A percentile compares a stretch with the other conserved stretches of the same genome.
Conservation (phyloP, 1,140 invertebrate genomes). For the Stenopsyche tienmushanensis region DNA sequence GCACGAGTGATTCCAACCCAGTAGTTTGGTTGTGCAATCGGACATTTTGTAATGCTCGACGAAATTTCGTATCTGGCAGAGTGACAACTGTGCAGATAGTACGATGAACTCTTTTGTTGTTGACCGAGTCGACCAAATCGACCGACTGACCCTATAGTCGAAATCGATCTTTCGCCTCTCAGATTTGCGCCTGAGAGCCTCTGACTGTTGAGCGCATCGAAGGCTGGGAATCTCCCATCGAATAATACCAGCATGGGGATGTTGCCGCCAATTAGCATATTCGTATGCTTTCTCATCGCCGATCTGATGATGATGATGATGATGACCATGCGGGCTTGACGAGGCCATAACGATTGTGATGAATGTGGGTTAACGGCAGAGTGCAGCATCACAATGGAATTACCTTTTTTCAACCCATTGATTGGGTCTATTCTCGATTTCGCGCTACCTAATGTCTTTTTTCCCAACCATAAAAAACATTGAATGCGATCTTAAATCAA, state of each 20-base stretch:
- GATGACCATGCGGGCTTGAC: conserved; percentile 19
- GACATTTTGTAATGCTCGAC: not conserved
- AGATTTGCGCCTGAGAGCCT: too few relatives aligned
- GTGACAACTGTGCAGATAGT: too few relatives aligned
- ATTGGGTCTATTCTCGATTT: not conserved
- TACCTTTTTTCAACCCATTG: not conserved
- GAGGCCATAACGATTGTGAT: not conserved
- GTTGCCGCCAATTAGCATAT: conserved; percentile 18
- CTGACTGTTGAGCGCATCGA: not conserved
- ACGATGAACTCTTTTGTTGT: too few relatives aligned
- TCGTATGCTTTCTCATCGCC: not conserved
- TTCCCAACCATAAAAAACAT: too few relatives aligned
- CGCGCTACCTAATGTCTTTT: too few relatives aligned
- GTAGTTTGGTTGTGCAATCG: not conserved
- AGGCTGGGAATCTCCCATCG: not conserved
- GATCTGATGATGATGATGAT: conserved; percentile 5
- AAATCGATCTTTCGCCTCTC: too few relatives aligned
- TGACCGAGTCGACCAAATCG: too few relatives aligned
- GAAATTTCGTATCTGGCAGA: not conserved
- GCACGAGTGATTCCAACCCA: too few relatives aligned
- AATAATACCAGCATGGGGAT: conserved; percentile 20
- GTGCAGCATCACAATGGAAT: conserved; percentile 1
- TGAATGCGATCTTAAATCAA: too few relatives aligned
- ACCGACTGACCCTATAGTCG: not conserved
- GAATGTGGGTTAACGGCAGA: conserved; percentile 25